Conservation (phyloP, 1,140 invertebrate species). For the honey bee (Apis mellifera) region Amel_HAv3.1 CM009942.2:8480001-8480500, state of each 20-base stretch:
- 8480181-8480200: conserved; percentile 30
- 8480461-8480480: conserved; percentile 47
- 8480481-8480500: conserved; percentile 67
- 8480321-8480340: conserved; percentile 28
- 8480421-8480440: neutral
- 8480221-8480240: neutral
- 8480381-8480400: neutral
- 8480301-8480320: conserved; percentile 25
- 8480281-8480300: neutral
- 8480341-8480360: conserved; percentile 75
- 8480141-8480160: conserved; percentile 10
- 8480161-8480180: conserved; percentile 31
- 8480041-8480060: conserved; percentile 4
- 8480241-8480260: neutral
- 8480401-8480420: neutral
- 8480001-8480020: neutral
- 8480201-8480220: conserved; percentile 44
- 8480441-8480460: conserved; percentile 3
- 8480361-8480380: conserved; percentile 78
- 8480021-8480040: neutral
- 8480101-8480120: neutral
- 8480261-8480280: conserved; percentile 2
- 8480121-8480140: neutral
- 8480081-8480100: neutral
- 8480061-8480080: neutral